Percentiles rank a stretch among this genome's conserved stretches.
These are phyloP conservation scores for Eulemur macaco DNA, from an alignment of 2,113 vertebrate species.

Conservation along the genomic window DNA sequence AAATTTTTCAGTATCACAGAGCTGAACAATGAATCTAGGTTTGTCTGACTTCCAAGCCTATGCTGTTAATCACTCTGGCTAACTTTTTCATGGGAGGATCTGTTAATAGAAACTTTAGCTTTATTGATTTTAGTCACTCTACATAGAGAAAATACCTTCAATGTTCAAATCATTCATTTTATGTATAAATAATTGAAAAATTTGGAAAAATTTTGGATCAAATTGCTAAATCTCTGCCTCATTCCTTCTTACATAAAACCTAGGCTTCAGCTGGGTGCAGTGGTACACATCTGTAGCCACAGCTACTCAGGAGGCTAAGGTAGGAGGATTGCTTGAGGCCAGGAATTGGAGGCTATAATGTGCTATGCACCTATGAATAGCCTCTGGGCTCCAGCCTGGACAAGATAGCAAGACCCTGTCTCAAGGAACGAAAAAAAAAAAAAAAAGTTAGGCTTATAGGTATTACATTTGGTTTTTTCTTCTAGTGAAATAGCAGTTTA, in stretches of 20 bases:
- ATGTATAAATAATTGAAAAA: conserved; percentile 10
- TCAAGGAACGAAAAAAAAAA: background rate
- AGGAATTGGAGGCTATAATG: background rate
- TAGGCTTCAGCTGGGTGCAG: background rate
- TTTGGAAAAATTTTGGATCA: background rate
- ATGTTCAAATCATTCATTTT: background rate
- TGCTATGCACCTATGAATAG: background rate
- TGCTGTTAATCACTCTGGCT: background rate
- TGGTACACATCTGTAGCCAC: background rate
- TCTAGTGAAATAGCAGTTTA: background rate
- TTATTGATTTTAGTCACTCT: conserved; percentile 5
- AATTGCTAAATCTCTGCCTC: background rate
- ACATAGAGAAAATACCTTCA: background rate
- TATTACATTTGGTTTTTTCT: conserved; percentile 6
- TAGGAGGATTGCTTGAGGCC: background rate
- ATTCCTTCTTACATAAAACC: background rate
- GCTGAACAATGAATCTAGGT: background rate
- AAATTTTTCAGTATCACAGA: background rate
- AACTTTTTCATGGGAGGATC: background rate
- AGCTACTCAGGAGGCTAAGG: background rate
- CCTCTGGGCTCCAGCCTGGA: background rate
- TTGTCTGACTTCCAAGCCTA: background rate
- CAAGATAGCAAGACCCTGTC: background rate
- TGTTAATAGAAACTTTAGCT: background rate
- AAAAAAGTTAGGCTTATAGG: background rate